Conservation (phyloP, 1,140 invertebrate genomes). For the Zaprionus vittiger region DNA sequence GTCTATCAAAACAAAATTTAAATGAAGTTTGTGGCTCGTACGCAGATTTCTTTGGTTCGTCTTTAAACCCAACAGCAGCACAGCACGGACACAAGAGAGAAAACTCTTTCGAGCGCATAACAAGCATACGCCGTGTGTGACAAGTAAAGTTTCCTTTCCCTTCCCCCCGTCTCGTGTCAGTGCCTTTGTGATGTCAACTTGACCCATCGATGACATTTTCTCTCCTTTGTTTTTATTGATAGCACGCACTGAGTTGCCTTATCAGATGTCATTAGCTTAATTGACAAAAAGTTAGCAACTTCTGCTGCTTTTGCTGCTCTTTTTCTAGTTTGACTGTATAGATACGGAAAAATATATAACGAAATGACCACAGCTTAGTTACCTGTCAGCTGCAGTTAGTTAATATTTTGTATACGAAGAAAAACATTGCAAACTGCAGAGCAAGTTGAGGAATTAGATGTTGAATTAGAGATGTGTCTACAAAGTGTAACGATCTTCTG, state of each 20-base stretch:
- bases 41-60: constrained; percentile 15
- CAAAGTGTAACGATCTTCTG: no score
- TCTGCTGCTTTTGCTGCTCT: constrained; percentile 8
- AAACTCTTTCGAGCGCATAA: constrained; percentile 31
- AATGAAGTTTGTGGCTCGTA: constrained; percentile 33
- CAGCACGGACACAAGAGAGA: not conserved
- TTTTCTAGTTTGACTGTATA: not conserved
- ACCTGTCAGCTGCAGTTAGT: not conserved
- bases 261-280: constrained; percentile 48
- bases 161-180: no score
- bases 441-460: no score
- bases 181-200: constrained; percentile 15
- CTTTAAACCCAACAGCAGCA: constrained; percentile 1
- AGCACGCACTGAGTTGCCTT: constrained; percentile 9
- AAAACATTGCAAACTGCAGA: no score
- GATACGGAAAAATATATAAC: not conserved
- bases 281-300: constrained; percentile 30
- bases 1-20: constrained; percentile 51
- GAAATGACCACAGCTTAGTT: not conserved
- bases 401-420: no score
- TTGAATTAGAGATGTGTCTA: no score
- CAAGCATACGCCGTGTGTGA: constrained; percentile 60
- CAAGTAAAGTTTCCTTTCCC: constrained; percentile 23
- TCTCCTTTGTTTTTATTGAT: constrained; percentile 37
- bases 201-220: constrained; percentile 36